Conservation (phyloP, 2,888 invertebrate genomes). For the Endomychus coccineus region DNA sequence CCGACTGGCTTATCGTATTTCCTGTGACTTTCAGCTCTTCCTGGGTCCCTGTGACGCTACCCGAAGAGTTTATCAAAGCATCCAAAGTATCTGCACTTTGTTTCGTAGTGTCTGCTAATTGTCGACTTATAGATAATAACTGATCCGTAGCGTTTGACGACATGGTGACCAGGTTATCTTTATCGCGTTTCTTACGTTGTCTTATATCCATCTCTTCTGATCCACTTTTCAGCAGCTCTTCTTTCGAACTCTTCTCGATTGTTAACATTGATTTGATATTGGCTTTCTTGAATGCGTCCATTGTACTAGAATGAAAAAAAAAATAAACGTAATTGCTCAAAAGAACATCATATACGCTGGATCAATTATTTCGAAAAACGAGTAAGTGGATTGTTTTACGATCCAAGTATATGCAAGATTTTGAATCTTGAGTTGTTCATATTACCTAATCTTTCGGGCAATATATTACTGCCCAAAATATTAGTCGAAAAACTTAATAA, state of each 20-base stretch:
- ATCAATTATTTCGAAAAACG: background rate
- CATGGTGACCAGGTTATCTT: conserved; percentile 58
- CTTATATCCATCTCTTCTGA: conserved; percentile 49
- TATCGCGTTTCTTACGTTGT: conserved; percentile 58
- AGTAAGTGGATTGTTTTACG: background rate
- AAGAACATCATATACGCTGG: background rate
- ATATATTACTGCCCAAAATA: too few relatives aligned
- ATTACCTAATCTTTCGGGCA: too few relatives aligned
- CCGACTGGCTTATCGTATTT: conserved; percentile 80
- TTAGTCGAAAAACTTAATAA: too few relatives aligned
- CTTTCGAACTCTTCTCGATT: conserved; percentile 68
- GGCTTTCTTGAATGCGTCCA: conserved; percentile 72
- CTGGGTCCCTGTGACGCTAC: conserved; percentile 63
- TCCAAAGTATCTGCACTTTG: conserved; percentile 81
- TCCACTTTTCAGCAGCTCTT: conserved; percentile 56
- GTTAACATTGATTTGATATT: conserved; percentile 70
- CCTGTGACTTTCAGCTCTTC: conserved; percentile 81
- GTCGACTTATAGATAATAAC: conserved; percentile 74
- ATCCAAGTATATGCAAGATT: too few relatives aligned
- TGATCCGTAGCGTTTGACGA: conserved; percentile 78
- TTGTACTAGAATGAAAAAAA: conserved; percentile 46
- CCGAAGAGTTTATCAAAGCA: conserved; percentile 62
- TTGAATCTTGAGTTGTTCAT: too few relatives aligned
- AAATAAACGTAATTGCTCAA: background rate
- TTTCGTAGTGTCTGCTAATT: conserved; percentile 79